A percentile compares a stretch with the other conserved stretches of the same genome.
phyloP scores from a whole-genome alignment of 2,888 invertebrate species.

The Diadegma fenestrale region DNA sequence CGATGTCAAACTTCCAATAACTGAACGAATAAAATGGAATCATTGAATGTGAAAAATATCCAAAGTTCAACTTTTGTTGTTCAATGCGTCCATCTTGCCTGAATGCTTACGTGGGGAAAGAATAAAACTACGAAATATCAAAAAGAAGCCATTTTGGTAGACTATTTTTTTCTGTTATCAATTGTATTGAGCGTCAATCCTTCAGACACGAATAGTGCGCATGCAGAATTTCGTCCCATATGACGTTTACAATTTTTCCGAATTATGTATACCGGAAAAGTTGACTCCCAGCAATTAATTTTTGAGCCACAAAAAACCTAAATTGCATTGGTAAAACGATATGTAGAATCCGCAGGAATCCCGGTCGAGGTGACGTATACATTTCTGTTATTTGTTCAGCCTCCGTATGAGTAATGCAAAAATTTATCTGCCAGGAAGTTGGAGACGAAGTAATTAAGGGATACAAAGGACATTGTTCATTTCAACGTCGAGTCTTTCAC shows the following conservation, averaged over 20 bases:
- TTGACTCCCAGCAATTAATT: no score
- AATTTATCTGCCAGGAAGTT: background rate
- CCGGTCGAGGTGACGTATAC: background rate
- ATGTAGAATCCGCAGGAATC: background rate
- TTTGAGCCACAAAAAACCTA: background rate
- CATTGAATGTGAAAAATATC: background rate
- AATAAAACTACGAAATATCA: no score
- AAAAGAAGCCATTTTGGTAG: no score
- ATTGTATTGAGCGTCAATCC: no score
- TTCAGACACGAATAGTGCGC: no score
- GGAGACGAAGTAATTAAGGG: background rate
- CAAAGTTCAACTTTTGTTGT: no score
- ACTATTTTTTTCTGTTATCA: no score
- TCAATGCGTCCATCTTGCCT: no score
- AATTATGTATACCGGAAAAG: background rate
- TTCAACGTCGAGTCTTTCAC: background rate
- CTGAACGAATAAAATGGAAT: background rate
- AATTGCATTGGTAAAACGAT: background rate
- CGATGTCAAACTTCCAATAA: no score
- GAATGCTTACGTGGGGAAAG: no score
- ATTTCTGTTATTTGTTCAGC: background rate
- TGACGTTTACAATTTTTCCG: background rate
- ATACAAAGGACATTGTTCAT: background rate
- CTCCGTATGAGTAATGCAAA: background rate
- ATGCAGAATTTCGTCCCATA: no score